Base-by-base conservation (phyloP, 2,888 invertebrate genomes). In the Ormyrus thymus region DNA sequence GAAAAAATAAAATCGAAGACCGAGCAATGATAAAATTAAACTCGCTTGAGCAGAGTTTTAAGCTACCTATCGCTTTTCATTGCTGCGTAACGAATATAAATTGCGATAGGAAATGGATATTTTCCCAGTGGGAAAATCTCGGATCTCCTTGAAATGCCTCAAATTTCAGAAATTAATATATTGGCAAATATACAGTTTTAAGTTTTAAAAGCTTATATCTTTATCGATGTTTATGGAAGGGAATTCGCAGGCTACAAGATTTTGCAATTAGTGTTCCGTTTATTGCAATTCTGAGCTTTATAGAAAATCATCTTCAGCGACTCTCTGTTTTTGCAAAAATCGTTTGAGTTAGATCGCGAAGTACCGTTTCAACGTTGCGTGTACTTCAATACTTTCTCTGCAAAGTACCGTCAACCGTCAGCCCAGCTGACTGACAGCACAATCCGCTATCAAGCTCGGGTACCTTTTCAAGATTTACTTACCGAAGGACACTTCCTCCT, bases 341-440 rank as follows among this genome's bases (percentile, higher is more conserved):
- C 4, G 29, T 4, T 29, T 29, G 29, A 29, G 29, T 29, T 29
- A 29, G 29, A 29, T 29, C 29, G 4, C 29, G 29, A 29, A 29
- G 29, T 29, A 29, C 29, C 29, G 29, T 29, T 29, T 29, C 29
- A 29, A 29, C 29, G 4, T 29, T 29, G 29, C 29, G 29, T 29
- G 29, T 29, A 29, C 29, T 29, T 29, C 29, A 29, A 1, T 29
- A 29, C 29, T 29, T 29, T 29, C 29, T 29, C 29, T 29, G 29
- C 4, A 29, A 29, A 29, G 3, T 29, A 29, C 29, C 29, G 29
- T 4, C 3, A 29, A 29, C 29, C 29, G 15, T 48, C 11, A 29
- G 48, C 13, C 50, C 62, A 59, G 29, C 84, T 87, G 88, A 89
- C 84, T 88, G 89, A 88, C 89, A 87, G 88, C 86, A 88, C 88